Evolutionary conservation across 2,888 invertebrate species (phyloP).

Genomic region (Lithophane semibrunnea): DNA sequence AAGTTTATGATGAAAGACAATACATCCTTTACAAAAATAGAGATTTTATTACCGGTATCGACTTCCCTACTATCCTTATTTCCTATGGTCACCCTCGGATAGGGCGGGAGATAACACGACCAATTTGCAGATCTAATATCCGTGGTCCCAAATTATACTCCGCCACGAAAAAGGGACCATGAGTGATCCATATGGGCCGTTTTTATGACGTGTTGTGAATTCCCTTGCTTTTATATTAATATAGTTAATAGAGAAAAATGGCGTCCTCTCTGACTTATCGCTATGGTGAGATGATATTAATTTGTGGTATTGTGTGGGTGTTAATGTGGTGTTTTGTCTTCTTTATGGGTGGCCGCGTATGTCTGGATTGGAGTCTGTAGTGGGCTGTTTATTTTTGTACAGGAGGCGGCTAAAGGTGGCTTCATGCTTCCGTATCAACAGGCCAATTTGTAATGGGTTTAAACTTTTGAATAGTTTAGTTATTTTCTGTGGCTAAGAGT

Average conservation of each 20-base stretch:
- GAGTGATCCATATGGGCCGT: constrained; percentile 78
- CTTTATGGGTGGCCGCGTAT: constrained; percentile 38
- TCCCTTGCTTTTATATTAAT: constrained; percentile 66
- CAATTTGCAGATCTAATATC: constrained; percentile 89
- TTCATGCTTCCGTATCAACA: constrained; percentile 26
- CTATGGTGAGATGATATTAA: constrained; percentile 59
- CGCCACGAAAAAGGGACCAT: constrained; percentile 71
- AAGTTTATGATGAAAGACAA: constrained; percentile 13
- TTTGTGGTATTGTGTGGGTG: constrained; percentile 57
- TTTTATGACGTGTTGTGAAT: constrained; percentile 75
- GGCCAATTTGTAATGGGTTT: constrained; percentile 30
- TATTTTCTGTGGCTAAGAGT: neutral
- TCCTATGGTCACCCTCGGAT: constrained; percentile 70
- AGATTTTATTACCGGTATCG: constrained; percentile 34
- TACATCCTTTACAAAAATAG: constrained; percentile 1
- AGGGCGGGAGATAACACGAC: constrained; percentile 82
- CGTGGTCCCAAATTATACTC: constrained; percentile 78
- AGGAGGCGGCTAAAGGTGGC: constrained; percentile 10
- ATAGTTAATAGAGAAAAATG: constrained; percentile 72
- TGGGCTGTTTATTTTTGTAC: constrained; percentile 38
- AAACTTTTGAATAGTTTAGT: neutral
- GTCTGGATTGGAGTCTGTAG: constrained; percentile 26
- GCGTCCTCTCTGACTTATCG: constrained; percentile 62
- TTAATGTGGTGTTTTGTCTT: constrained; percentile 62
- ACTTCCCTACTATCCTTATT: constrained; percentile 31